A percentile compares a stretch with the other conserved stretches of the same genome.
phyloP scores from a whole-genome alignment of 2,113 vertebrate genomes.

The Henicopernis longicauda region DNA sequence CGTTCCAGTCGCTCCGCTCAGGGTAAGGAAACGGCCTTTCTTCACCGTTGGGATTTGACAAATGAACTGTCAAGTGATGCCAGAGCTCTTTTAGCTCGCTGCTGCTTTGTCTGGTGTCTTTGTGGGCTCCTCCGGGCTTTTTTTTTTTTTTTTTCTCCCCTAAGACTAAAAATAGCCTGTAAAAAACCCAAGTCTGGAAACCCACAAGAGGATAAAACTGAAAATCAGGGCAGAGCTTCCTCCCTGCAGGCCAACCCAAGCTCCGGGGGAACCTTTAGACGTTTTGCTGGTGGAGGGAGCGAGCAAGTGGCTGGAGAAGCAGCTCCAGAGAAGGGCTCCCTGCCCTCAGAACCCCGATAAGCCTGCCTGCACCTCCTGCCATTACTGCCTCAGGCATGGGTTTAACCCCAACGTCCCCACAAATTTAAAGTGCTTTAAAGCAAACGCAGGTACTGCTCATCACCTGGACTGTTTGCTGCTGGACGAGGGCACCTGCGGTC shows the following conservation, averaged over 20 bases:
- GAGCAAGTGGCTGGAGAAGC: background rate
- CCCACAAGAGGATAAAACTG: background rate
- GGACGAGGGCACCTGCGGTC: background rate
- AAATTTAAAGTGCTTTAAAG: no score
- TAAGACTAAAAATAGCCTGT: background rate
- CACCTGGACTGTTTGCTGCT: fast-evolving
- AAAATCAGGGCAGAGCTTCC: background rate
- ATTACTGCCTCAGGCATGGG: fast-evolving
- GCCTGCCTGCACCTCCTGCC: background rate
- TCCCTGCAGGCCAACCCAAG: background rate
- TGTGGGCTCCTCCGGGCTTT: background rate
- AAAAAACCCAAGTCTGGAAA: background rate
- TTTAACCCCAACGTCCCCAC: background rate
- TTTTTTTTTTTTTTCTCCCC: no score
- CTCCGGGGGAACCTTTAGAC: background rate
- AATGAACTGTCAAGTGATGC: fast-evolving
- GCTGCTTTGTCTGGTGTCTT: no score
- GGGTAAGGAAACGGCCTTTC: background rate
- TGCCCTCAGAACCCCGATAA: fast-evolving
- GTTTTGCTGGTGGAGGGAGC: background rate
- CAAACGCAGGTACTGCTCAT: background rate
- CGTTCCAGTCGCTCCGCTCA: fast-evolving
- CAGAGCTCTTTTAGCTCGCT: background rate
- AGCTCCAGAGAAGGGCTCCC: background rate
- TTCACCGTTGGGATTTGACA: background rate